Evolutionary conservation across 2,797 vertebrate species (phyloP).

Genomic region (Dallia pectoralis): DNA sequence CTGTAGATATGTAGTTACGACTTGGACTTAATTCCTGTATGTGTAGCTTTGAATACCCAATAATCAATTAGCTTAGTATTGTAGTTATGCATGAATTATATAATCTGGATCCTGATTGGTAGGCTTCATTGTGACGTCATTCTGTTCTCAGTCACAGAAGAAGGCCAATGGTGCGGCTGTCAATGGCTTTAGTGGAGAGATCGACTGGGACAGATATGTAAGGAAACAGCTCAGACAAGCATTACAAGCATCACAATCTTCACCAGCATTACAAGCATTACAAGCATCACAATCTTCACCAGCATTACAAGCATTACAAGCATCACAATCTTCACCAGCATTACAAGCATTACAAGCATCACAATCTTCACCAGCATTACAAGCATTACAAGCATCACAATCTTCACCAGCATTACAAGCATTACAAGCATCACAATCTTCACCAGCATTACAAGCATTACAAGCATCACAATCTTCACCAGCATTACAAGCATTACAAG

Average conservation of each 20-base stretch:
- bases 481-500: too few relatives aligned
- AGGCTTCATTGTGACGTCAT: conserved; percentile 27
- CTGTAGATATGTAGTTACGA: too few relatives aligned
- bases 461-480: neutral
- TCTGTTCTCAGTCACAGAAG: conserved; percentile 77
- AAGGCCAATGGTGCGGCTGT: conserved; percentile 88
- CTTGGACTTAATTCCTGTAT: too few relatives aligned
- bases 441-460: too few relatives aligned
- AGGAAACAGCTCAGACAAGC: too few relatives aligned
- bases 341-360: neutral
- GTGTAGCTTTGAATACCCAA: too few relatives aligned
- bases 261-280: too few relatives aligned
- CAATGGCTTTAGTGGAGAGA: conserved; percentile 95
- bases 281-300: neutral
- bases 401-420: neutral
- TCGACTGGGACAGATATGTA: conserved; percentile 99
- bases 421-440: too few relatives aligned
- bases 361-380: neutral
- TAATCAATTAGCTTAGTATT: neutral
- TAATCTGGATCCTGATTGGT: conserved; percentile 4
- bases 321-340: too few relatives aligned
- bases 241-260: too few relatives aligned
- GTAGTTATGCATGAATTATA: conserved; percentile 7
- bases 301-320: neutral
- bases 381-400: neutral